These are phyloP conservation scores for Ruditapes philippinarum DNA, from an alignment of 1,140 invertebrate genomes.

Conservation along the genomic window DNA sequence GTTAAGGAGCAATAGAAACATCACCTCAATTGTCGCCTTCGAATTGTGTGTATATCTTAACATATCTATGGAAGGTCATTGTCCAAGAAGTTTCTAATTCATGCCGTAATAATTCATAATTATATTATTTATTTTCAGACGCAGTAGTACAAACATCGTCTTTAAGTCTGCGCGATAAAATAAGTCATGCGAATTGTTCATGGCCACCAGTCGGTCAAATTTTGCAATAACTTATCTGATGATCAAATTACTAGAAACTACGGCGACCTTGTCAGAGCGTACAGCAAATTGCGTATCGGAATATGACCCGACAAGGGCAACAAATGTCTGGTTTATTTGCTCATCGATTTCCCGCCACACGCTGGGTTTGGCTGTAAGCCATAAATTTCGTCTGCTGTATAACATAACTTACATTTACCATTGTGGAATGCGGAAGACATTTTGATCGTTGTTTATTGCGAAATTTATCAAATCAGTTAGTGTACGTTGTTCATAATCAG, in stretches of 20 bases:
- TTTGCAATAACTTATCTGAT: no score
- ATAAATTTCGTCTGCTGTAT: background rate
- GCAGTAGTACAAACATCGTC: background rate
- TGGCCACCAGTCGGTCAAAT: no score
- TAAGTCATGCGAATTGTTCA: no score
- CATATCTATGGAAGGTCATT: no score
- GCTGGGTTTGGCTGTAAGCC: background rate
- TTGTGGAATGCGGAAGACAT: background rate
- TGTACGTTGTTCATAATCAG: background rate
- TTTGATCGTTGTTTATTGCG: no score
- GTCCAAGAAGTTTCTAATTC: no score
- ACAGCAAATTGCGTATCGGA: constrained; percentile 8
- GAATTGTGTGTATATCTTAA: no score
- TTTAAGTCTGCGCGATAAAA: background rate
- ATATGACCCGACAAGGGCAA: constrained; percentile 7
- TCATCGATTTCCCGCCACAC: constrained; percentile 3
- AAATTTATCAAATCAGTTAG: no score
- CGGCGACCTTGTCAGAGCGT: background rate
- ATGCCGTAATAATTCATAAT: no score
- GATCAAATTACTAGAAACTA: background rate
- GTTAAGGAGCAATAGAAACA: no score
- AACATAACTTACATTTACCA: background rate
- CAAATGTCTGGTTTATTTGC: background rate
- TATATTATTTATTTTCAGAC: background rate
- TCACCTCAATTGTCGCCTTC: no score